A percentile compares a stretch with the other conserved stretches of the same genome.
Conservation (phyloP, 2,888 invertebrate genomes). For the Mythimna lalbum region DNA sequence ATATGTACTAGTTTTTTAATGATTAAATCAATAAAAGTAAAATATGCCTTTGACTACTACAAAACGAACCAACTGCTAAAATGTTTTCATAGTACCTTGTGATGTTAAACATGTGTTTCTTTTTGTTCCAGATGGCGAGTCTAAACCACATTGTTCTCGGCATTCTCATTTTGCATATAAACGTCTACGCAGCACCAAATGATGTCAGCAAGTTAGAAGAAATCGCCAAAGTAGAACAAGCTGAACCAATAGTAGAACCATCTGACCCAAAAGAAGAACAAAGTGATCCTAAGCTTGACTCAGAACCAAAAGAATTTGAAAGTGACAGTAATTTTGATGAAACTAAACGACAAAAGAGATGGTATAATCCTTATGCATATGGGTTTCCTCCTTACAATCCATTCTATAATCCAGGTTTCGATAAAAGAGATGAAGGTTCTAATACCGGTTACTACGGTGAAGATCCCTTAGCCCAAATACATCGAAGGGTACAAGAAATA, state of each 20-base stretch:
- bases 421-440: constrained; percentile 67
- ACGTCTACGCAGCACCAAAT: constrained; percentile 76
- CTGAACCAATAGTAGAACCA: constrained; percentile 20
- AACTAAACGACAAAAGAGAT: constrained; percentile 76
- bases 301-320: constrained; percentile 55
- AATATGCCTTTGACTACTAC: background rate
- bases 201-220: constrained; percentile 69
- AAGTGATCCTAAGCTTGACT: constrained; percentile 61
- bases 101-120: constrained; percentile 19
- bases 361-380: constrained; percentile 72
- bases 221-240: constrained; percentile 62
- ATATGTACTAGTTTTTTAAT: background rate
- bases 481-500: constrained; percentile 74
- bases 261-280: constrained; percentile 22
- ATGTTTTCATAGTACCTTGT: background rate
- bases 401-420: constrained; percentile 62
- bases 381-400: constrained; percentile 72
- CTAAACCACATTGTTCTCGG: constrained; percentile 67
- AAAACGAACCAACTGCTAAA: background rate
- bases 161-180: constrained; percentile 72
- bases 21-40: background rate
- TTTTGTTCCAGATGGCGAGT: constrained; percentile 82
- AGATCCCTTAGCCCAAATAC: constrained; percentile 73
- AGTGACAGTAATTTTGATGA: constrained; percentile 65
- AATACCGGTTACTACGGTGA: constrained; percentile 69